Evolutionary conservation across 2,888 invertebrate genomes (phyloP), one percentile per base, ranked within the genome.

Genomic region (Hybos culiciformis): DNA sequence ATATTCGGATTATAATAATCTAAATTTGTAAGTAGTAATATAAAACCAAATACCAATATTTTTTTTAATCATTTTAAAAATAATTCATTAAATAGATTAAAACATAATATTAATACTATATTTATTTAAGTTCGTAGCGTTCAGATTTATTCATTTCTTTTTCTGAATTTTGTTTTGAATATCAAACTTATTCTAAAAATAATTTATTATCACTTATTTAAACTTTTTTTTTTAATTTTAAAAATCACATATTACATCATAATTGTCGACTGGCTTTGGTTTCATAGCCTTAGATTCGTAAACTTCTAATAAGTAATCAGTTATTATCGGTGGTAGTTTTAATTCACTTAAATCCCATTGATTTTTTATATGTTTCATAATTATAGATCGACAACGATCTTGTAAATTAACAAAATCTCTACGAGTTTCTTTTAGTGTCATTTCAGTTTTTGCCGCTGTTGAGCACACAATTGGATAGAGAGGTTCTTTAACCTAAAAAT

Each of bases 381-480:
- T 77, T 42, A 72, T 72, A 2, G 75, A 74, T 18, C 77, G 66
- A 57, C 78, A 78, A 31, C 79, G 68, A 61, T 83, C 81, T 56
- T 81, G 80, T 6, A 83, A 67, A 57, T 71, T 78, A 2, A 74
- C 71, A 56, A 78, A 80, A 54, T 77, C 77, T 32, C 79, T 61
- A 47, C 72, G 70, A 51, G 74, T 72, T 21, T 66, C 62, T 23
- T 70, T 71, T 15, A 83, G 59, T 1, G 74, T 71, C 78, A 83
- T 80, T 62, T 80, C 77, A 3, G 82, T 81, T 63, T 80, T 80
- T 15, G 80, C 80, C 1, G 82, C 81, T 0, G 82, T 82, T 3
- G 81, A 81, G 53, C 77, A 76, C 9, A 81, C 71, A 44, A 80
- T 73, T 1, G 83, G 82, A 58, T 72, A 82, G 3, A 83, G 66